Conservation (phyloP, 2,797 vertebrate species). For the Melanotaenia parkinsoni region DNA sequence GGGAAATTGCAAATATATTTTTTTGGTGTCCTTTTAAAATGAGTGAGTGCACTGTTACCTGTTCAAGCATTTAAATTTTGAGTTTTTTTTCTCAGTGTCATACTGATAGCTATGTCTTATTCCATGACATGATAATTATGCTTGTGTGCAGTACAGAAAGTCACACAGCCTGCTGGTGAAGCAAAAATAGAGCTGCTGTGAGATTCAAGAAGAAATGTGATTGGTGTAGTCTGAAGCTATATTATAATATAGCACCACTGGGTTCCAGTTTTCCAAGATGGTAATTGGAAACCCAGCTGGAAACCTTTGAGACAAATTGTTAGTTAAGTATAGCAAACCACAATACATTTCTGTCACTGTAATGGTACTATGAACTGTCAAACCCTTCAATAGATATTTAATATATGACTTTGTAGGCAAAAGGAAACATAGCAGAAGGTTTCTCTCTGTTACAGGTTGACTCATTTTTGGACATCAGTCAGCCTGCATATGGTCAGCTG, state of each 20-base stretch:
- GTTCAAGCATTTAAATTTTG: background rate
- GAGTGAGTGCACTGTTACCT: background rate
- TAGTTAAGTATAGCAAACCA: slow-evolving; percentile 9
- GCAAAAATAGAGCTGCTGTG: slow-evolving; percentile 9
- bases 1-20: background rate
- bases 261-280: slow-evolving; percentile 20
- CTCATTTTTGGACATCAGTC: slow-evolving; percentile 93
- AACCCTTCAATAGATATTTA: background rate
- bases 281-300: slow-evolving; percentile 34
- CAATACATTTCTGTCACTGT: background rate
- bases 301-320: slow-evolving; percentile 14
- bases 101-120: background rate
- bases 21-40: background rate
- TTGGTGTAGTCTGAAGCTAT: background rate
- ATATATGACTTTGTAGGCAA: background rate
- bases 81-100: background rate
- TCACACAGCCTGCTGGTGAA: slow-evolving; percentile 1
- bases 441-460: slow-evolving; percentile 78
- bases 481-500: slow-evolving; percentile 92
- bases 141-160: slow-evolving; percentile 1
- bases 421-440: slow-evolving; percentile 8
- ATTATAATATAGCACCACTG: slow-evolving; percentile 17
- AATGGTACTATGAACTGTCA: background rate
- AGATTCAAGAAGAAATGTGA: slow-evolving; percentile 11
- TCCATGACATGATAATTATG: background rate